Evolutionary conservation across 2,888 invertebrate genomes (phyloP), one percentile per base, ranked within the genome.

Genomic region (Aphodius granarius): DNA sequence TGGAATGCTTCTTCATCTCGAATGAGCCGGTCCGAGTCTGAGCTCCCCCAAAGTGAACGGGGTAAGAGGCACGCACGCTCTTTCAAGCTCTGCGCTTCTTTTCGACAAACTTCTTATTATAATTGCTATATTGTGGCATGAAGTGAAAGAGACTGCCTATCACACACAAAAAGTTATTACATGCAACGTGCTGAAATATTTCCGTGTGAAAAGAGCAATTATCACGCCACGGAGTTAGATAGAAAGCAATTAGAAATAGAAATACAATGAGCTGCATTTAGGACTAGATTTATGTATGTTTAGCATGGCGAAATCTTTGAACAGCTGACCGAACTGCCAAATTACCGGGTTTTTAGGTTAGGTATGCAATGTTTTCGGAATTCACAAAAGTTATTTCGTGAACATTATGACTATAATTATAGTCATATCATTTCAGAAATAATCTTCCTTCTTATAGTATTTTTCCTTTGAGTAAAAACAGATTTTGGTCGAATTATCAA

Each of bases 1-100:
- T 72, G 62, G 72, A 72, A 72, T 72, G 62, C 72, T 72, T 63
- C 63, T 68, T 21, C 43, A 43, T 43, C 43, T 43, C 43, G 43
- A n/a, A n/a, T n/a, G n/a, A n/a, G n/a, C n/a, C 43, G 43, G n/a
- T n/a, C 43, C 43, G 3, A 13, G 43, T 43, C 13, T 9, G 43
- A 43, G 43, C 43, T 6, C 43, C 43, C 43, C 3, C n/a, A n/a
- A n/a, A 13, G 43, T 43, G 43, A 43, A 43, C 43, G 43, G 6
- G 43, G 43, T 43, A 43, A 43, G 43, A 43, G 43, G 43, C 43
- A 43, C 43, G 43, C 43, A 13, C 9, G 43, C 43, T n/a, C n/a
- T n/a, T n/a, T n/a, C n/a, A 43, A 9, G 43, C 43, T 3, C n/a
- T n/a, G n/a, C 20, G 22, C 22, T 68, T 68, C 68, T 68, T 5